A percentile compares a stretch with the other conserved stretches of the same genome.
Evolutionary conservation across 1,140 invertebrate species (phyloP).

Genomic region (Nasonia giraulti): DNA sequence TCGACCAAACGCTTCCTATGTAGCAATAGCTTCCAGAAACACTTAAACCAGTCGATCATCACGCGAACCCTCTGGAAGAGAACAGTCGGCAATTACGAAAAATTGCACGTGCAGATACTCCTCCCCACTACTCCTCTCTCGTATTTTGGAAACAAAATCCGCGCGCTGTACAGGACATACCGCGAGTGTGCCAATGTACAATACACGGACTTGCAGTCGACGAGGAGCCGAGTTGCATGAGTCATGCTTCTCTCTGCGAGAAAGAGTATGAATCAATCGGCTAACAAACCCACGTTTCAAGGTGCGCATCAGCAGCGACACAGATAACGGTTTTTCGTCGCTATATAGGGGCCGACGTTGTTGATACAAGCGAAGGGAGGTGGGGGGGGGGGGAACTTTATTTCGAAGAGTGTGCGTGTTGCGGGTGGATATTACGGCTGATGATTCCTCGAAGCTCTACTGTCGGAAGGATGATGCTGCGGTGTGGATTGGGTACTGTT

Average conservation of each 20-base stretch:
- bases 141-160: neutral
- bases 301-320: neutral
- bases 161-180: too few relatives aligned
- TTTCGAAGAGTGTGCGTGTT: neutral
- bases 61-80: neutral
- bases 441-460: constrained; percentile 16
- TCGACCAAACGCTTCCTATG: neutral
- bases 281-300: neutral
- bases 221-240: neutral
- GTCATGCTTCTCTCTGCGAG: neutral
- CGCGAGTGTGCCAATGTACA: neutral
- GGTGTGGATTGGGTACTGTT: neutral
- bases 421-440: neutral
- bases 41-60: neutral
- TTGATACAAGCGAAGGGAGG: neutral
- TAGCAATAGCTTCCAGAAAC: neutral
- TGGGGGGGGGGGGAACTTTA: too few relatives aligned
- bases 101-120: neutral
- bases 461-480: neutral
- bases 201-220: neutral
- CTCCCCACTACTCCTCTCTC: neutral
- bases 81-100: neutral
- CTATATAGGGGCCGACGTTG: neutral
- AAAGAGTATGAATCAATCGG: constrained; percentile 45
- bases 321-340: constrained; percentile 1